Percentiles rank a stretch among this genome's conserved stretches.
These are phyloP conservation scores for Diaprepes abbreviatus DNA, from an alignment of 2,888 invertebrate species.

Conservation along the genomic window DNA sequence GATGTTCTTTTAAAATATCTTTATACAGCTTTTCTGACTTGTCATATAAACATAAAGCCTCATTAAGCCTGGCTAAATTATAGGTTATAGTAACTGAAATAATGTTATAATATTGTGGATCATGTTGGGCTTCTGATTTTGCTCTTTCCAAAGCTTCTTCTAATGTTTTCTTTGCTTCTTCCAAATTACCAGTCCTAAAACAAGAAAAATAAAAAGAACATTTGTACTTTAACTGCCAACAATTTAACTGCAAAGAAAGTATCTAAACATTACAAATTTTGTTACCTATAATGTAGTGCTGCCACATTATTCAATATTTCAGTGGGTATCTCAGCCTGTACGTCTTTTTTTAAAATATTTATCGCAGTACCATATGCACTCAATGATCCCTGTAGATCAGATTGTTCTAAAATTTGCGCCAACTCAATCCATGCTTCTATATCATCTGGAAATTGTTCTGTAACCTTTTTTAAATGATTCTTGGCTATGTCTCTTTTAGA, in stretches of 20 bases:
- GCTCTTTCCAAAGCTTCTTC: slow-evolving; percentile 90
- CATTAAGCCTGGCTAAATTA: slow-evolving; percentile 94
- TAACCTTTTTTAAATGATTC: slow-evolving; percentile 93
- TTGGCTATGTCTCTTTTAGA: slow-evolving; percentile 94
- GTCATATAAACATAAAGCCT: slow-evolving; percentile 92
- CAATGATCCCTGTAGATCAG: slow-evolving; percentile 89
- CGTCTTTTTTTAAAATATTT: slow-evolving; percentile 91
- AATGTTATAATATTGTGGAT: slow-evolving; percentile 95
- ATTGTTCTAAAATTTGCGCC: slow-evolving; percentile 97
- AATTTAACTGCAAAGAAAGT: too few relatives aligned
- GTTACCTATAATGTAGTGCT: slow-evolving; percentile 84
- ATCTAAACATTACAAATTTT: too few relatives aligned
- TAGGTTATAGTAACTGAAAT: slow-evolving; percentile 97
- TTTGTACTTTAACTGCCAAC: too few relatives aligned
- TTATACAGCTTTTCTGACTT: slow-evolving; percentile 97
- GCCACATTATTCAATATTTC: slow-evolving; percentile 99
- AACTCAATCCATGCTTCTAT: slow-evolving; percentile 99
- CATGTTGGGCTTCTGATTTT: slow-evolving; percentile 85
- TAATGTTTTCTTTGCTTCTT: slow-evolving; percentile 86
- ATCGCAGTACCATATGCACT: slow-evolving; percentile 95
- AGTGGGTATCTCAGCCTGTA: slow-evolving; percentile 94
- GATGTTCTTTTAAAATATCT: slow-evolving; percentile 96
- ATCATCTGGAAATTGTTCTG: slow-evolving; percentile 97
- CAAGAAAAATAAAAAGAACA: not conserved
- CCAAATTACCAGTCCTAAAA: slow-evolving; percentile 83